Evolutionary conservation across 64 coral and sea anemone genomes (phyloP).

Genomic region (Stichodactyla helianthus): DNA sequence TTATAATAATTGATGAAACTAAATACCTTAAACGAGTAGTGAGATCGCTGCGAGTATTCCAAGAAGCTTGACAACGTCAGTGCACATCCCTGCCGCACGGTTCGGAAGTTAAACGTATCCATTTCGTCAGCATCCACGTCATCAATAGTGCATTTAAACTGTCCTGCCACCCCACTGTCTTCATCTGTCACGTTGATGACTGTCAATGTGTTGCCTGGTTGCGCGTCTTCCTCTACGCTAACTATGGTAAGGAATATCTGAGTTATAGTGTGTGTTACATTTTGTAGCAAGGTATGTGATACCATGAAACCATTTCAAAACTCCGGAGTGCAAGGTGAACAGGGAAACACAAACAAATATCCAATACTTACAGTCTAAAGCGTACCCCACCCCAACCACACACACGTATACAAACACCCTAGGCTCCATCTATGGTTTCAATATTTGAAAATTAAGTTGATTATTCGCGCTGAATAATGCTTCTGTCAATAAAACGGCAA

Average conservation of each 20-base stretch:
- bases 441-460: no score
- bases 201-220: constrained; percentile 33
- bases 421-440: no score
- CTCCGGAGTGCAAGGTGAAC: no score
- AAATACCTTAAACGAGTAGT: constrained; percentile 57
- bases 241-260: constrained; percentile 1
- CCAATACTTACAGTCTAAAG: no score
- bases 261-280: not conserved
- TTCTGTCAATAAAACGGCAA: no score
- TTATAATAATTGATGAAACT: not conserved
- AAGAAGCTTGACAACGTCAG: constrained; percentile 27
- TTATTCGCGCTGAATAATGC: no score
- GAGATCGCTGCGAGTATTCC: constrained; percentile 31
- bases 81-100: constrained; percentile 37
- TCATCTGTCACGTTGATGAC: constrained; percentile 43
- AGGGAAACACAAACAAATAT: no score
- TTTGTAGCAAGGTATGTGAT: no score
- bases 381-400: no score
- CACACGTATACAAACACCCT: no score
- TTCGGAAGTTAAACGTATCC: constrained; percentile 50
- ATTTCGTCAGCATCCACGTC: constrained; percentile 54
- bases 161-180: constrained; percentile 42
- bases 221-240: constrained; percentile 29
- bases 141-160: constrained; percentile 54
- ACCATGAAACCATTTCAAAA: no score